Base-by-base conservation (phyloP, 1,140 invertebrate species). In the Brachionus manjavacas region DNA sequence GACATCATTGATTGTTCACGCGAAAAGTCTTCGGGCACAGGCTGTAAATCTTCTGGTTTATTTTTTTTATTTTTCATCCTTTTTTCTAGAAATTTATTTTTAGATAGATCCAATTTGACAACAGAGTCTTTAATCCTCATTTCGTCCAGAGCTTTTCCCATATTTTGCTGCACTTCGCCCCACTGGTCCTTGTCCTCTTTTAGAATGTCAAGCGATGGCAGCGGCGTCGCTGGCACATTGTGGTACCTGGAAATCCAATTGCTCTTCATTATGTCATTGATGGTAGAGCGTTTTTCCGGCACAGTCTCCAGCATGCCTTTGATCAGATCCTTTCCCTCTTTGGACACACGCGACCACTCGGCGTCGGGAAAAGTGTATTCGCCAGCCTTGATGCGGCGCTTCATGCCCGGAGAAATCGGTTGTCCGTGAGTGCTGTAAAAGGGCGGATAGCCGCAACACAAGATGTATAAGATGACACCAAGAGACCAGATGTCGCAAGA, bases 361-460 rank as follows among this genome's bases (percentile, higher is more conserved):
- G 96, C 95, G 86, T 94, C 93, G 0, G 96, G 96, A 89, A 99
- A 99, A 87, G 96, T 95, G 88, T 97, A 99, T 88, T 98, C 95
- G 4, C 97, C 97, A 68, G 95, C 93, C 84, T 95, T 92, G 87
- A 99, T 99, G 79, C 96, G 92, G 89, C 95, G 96, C 89, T 99
- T 99, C 97, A 99, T 99, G n/a, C 97, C 97, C 0, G 97, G 96
- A 35, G 96, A 98, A 86, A 99, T 98, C 7, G 97, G 95, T 39
- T 96, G 91, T 0, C 97, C 97, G 87, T 97, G 94, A 89, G 97
- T 96, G 88, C 95, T 97, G 89, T 97, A 99, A 91, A 99, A 99
- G 23, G 97, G 97, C 28, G 97, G 97, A 89, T 97, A 99, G 4
- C 97, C 97, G 90, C 97, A 99, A 70, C 99, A 95, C 93, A 95